phyloP scores from a whole-genome alignment of 2,888 invertebrate species.

The Heterodera filipjevi region DNA sequence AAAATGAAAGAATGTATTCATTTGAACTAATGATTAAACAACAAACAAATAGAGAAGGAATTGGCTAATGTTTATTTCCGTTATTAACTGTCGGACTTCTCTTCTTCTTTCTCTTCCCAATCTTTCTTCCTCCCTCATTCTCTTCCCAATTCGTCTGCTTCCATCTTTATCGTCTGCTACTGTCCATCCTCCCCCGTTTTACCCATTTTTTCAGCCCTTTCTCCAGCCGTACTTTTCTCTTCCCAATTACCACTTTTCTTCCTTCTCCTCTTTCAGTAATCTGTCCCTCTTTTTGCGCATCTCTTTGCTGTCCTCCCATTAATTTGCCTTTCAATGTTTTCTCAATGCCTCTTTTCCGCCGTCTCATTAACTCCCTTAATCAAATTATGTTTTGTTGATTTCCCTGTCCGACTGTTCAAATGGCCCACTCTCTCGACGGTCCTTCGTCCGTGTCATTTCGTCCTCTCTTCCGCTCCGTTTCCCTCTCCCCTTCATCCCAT shows the following conservation, averaged over 20 bases:
- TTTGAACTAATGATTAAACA: background rate
- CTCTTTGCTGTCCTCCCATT: background rate
- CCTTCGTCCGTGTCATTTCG: background rate
- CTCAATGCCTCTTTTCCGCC: background rate
- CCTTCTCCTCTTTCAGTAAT: background rate
- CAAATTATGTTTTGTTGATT: background rate
- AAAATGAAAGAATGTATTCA: background rate
- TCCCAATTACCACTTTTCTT: background rate
- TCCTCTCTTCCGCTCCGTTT: background rate
- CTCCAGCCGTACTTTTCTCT: background rate
- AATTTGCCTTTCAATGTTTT: conserved; percentile 1
- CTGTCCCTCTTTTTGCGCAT: background rate
- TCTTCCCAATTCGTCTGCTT: no score
- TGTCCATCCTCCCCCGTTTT: background rate
- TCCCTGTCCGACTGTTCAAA: background rate
- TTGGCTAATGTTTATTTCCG: background rate
- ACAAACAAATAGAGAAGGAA: background rate
- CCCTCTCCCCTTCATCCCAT: conserved; percentile 74
- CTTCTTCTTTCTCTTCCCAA: background rate
- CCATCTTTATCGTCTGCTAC: background rate
- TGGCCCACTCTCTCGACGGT: background rate
- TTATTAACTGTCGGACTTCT: background rate
- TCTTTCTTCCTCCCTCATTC: background rate
- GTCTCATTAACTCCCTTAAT: background rate
- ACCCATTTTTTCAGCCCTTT: conserved; percentile 15